Evolutionary conservation across 2,888 invertebrate species (phyloP).

Genomic region (Ashinkailepas kermadecensis): DNA sequence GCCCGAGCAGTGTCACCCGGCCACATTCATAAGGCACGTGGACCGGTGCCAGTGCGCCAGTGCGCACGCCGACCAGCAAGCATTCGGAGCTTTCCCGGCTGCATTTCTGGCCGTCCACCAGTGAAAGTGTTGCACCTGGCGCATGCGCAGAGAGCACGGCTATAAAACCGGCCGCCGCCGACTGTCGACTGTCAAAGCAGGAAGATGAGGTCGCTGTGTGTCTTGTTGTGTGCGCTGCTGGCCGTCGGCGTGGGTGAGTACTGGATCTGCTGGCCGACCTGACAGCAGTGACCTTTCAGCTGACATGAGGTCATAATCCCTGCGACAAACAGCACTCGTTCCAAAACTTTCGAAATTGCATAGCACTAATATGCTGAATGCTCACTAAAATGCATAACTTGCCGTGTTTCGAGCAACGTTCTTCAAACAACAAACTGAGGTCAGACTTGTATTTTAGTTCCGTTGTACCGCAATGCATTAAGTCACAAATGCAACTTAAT

Average conservation of each 20-base stretch:
- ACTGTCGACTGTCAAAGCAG: not conserved
- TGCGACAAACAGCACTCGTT: too few relatives aligned
- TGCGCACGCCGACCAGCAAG: not conserved
- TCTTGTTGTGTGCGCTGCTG: not conserved
- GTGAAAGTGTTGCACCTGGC: conserved; percentile 16
- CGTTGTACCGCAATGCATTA: too few relatives aligned
- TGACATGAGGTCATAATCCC: too few relatives aligned
- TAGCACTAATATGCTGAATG: too few relatives aligned
- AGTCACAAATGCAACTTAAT: too few relatives aligned
- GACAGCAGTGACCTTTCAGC: too few relatives aligned
- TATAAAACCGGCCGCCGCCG: not conserved
- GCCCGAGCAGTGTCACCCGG: too few relatives aligned
- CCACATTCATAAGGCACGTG: not conserved
- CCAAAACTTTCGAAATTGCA: too few relatives aligned
- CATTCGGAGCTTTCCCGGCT: not conserved
- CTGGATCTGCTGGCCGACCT: not conserved
- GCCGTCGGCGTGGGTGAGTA: conserved; percentile 1
- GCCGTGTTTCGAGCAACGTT: too few relatives aligned
- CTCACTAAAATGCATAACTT: too few relatives aligned
- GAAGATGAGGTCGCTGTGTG: conserved; percentile 5
- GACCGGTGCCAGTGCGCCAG: not conserved
- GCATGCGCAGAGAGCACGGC: not conserved
- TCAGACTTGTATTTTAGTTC: too few relatives aligned
- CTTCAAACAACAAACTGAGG: too few relatives aligned
- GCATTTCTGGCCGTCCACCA: not conserved